These are phyloP conservation scores for Halichondria panicea DNA, from an alignment of 37 sponge, comb jelly and placozoan species.

Conservation along the genomic window DNA sequence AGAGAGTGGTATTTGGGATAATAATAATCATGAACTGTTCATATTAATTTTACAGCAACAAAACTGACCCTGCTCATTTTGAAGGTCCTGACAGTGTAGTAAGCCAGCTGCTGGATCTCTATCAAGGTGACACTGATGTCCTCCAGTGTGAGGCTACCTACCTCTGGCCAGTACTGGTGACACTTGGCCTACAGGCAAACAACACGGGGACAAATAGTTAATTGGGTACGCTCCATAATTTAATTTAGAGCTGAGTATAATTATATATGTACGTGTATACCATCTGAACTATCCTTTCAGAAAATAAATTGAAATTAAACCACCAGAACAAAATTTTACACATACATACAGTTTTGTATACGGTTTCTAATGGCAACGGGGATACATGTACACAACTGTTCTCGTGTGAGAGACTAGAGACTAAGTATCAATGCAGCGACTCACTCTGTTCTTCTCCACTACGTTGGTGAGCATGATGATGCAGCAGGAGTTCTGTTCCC, in stretches of 20 bases:
- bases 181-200: conserved; percentile 63
- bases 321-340: too few species aligned
- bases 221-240: too few species aligned
- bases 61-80: conserved; percentile 20
- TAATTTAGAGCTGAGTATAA: too few species aligned
- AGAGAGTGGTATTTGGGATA: not conserved
- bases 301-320: too few species aligned
- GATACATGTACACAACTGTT: not conserved
- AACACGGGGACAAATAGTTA: not conserved
- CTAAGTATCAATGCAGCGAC: too few species aligned
- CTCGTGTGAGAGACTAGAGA: too few species aligned
- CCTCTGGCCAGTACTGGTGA: conserved; percentile 86
- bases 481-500: conserved; percentile 63
- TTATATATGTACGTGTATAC: too few species aligned
- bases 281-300: too few species aligned
- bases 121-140: conserved; percentile 50
- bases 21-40: not conserved
- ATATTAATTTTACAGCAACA: not conserved
- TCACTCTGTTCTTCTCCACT: conserved; percentile 74
- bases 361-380: too few species aligned
- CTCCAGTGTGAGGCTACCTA: conserved; percentile 37
- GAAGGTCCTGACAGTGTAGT: conserved; percentile 83
- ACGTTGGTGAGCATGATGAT: conserved; percentile 81
- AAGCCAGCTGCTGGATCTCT: conserved; percentile 70
- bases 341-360: conserved; percentile 21